Base-by-base conservation (phyloP, 2,797 vertebrate species). In the Anguilla anguilla region DNA sequence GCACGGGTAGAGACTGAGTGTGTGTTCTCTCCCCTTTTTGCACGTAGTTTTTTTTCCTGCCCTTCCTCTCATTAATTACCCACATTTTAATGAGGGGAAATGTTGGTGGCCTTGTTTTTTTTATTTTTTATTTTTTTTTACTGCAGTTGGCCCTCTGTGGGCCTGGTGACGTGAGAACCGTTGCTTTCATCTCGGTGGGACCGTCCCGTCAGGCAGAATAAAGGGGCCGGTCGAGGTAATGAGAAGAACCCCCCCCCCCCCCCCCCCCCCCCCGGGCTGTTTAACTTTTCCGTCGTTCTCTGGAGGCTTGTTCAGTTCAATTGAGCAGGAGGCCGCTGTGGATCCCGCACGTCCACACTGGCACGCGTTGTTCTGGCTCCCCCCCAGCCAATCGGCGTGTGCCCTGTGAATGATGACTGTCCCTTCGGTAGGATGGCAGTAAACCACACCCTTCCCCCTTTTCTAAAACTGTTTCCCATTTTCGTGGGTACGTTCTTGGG, bases 21-120 rank as follows among this genome's bases (percentile, higher is more conserved):
- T 69, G 64, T 77, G 72, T 43, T 39, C 72, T 77, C 35, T 17
- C 10, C 3, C 35, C 31, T 15, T 77, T 15, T 77, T 74, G 64
- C n/a, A 28, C 11, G 69, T 64, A 22, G 6, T 72, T 15, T 35
- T 35, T 13, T 13, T 28, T 17, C 10, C 10, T 59, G 11, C 11
- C 57, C 43, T 46, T 69, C 10, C 64, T 69, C 64, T 28, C 7
- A 11, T 69, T 69, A 69, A 28, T 69, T 69, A 69, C 64, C 25
- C 64, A 28, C 64, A 69, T 77, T 77, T 77, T 77, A 77, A 39
- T 77, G 72, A 77, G 72, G 72, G 72, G 72, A 77, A 77, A 77
- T 17, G 72, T 77, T 77, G 72, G 72, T 77, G 72, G 72, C 31
- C 72, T 35, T 77, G 35, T 15, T 77, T 69, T 69, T 46, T 46